These are phyloP conservation scores for Phenganax marumi DNA, from an alignment of 92 coral and sea anemone species.

Conservation along the genomic window DNA sequence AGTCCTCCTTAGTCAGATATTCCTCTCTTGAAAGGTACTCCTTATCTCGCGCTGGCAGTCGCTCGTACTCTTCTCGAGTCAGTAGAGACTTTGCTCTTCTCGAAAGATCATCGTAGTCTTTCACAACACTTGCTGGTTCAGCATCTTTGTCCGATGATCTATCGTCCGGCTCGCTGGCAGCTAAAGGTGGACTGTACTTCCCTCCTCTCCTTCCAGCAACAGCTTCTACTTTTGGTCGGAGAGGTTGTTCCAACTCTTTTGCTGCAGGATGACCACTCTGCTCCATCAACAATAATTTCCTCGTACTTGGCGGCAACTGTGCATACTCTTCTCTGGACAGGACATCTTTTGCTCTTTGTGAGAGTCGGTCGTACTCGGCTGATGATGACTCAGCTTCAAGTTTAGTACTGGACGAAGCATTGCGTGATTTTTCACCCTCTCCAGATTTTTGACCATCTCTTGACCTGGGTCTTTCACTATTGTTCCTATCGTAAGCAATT, in stretches of 20 bases:
- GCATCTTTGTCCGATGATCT: background rate
- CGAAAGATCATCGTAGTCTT: background rate
- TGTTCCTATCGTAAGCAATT: background rate
- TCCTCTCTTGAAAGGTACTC: slow-evolving; percentile 20
- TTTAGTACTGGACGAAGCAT: background rate
- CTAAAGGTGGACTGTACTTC: background rate
- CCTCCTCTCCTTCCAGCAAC: background rate
- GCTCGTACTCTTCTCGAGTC: slow-evolving; percentile 28
- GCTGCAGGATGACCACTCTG: background rate
- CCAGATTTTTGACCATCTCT: background rate
- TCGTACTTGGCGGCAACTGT: slow-evolving; percentile 9
- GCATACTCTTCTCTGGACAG: slow-evolving; percentile 16
- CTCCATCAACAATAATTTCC: background rate
- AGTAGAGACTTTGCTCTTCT: slow-evolving; percentile 9
- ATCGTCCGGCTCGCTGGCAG: background rate
- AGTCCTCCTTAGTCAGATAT: slow-evolving; percentile 3
- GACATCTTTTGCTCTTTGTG: slow-evolving; percentile 21
- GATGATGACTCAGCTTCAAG: background rate
- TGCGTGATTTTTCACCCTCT: background rate
- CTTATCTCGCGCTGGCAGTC: slow-evolving; percentile 19
- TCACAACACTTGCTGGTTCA: background rate
- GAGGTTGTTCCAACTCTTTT: background rate
- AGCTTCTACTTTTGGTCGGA: background rate
- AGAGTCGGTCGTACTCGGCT: slow-evolving; percentile 15
- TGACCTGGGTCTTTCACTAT: background rate